phyloP scores from a whole-genome alignment of 2,888 invertebrate genomes.

The Ennomos quercinarius region DNA sequence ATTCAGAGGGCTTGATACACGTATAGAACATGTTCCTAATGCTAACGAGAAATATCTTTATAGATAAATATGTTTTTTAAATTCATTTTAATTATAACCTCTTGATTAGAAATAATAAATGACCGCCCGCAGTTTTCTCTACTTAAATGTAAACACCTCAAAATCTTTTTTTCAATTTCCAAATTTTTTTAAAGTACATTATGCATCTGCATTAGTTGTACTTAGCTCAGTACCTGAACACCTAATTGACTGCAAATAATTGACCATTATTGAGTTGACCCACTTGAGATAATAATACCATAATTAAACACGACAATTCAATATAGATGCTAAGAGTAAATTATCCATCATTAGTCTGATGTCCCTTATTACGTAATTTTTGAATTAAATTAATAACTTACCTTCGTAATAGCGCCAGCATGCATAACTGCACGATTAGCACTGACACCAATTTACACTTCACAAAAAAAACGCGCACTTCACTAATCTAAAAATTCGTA shows the following conservation, averaged over 20 bases:
- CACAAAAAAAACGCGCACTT: conserved; percentile 49
- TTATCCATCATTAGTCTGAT: conserved; percentile 5
- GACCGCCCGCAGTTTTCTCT: too few species aligned
- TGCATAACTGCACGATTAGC: conserved; percentile 18
- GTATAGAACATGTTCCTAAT: not conserved
- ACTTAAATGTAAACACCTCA: too few species aligned
- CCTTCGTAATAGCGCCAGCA: conserved; percentile 33
- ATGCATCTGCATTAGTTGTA: too few species aligned
- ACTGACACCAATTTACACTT: conserved; percentile 46
- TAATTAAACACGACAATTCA: conserved; percentile 4
- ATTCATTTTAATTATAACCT: too few species aligned
- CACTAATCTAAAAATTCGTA: conserved; percentile 36
- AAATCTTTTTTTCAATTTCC: too few species aligned
- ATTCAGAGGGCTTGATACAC: not conserved
- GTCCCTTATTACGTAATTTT: not conserved
- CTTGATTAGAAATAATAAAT: too few species aligned
- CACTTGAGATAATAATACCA: not conserved
- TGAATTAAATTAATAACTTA: conserved; percentile 35
- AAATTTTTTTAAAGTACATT: too few species aligned
- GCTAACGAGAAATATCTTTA: too few species aligned
- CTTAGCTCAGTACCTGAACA: too few species aligned
- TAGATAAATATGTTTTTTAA: not conserved
- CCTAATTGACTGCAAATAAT: too few species aligned
- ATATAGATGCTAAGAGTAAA: not conserved
- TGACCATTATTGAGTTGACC: too few species aligned